Base-by-base conservation (phyloP, 2,113 vertebrate genomes). In the Upupa epops region DNA sequence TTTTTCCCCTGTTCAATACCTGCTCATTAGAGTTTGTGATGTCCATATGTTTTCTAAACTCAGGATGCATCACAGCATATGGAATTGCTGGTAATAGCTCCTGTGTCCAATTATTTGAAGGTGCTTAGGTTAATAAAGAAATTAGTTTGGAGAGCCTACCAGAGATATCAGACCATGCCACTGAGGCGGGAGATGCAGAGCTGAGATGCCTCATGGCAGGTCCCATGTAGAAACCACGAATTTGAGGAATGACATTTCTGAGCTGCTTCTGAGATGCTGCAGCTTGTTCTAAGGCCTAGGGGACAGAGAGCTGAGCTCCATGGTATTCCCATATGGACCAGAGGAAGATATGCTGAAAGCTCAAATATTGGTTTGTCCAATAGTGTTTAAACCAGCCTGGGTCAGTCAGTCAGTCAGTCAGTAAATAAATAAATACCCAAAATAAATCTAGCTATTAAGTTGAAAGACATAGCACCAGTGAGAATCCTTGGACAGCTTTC, bases 1-100 rank as follows among this genome's bases (percentile, higher is more conserved):
- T 66, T 65, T 73, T 80, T 84, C 70, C 73, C 60, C 65, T n/a
- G 74, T 40, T 58, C 61, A 89, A 63, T 52, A 48, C 49, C 49
- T 79, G 85, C 75, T 83, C 65, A 29, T 91, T 89, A 71, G 81
- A 66, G 54, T 85, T 91, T 75, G 68, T 60, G 66, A 59, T 89
- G 78, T 34, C 85, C 75, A 17, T 82, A 68, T 85, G 82, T 92
- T 69, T 92, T 88, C 79, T 5, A 16, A 85, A 64, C 34, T 64
- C 69, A 59, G 58, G 36, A 54, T 85, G 54, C 65, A 72, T 75
- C 78, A 52, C 2, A 52, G 70, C 74, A 61, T 86, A 68, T 71
- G 29, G 73, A 86, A 78, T 79, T 60, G 61, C 66, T 60, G 56
- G 26, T 70, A 89, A 69, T 24, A 69, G 66, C 32, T 89, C 61